Conservation (phyloP, 2,797 vertebrate species). For the Fistularia commersonii region DNA sequence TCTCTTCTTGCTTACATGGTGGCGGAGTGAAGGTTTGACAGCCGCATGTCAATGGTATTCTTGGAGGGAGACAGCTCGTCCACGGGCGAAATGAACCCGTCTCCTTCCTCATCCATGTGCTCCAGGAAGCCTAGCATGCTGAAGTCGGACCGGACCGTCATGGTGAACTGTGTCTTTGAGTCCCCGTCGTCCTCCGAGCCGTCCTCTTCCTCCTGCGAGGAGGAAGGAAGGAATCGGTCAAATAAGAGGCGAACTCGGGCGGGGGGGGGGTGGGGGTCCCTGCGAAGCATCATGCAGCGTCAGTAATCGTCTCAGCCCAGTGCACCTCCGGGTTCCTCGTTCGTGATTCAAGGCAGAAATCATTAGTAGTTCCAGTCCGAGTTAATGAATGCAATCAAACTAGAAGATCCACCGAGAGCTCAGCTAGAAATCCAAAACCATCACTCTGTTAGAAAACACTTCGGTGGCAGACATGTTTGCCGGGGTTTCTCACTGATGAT, state of each 20-base stretch:
- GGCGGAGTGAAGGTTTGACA: conserved; percentile 94
- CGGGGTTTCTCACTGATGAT: too few species aligned
- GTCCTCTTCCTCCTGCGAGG: conserved; percentile 86
- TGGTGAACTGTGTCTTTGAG: conserved; percentile 75
- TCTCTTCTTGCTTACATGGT: conserved; percentile 76
- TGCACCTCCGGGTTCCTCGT: conserved; percentile 2
- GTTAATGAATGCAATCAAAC: conserved; percentile 22
- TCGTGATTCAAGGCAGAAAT: conserved; percentile 13
- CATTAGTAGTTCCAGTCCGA: conserved; percentile 17
- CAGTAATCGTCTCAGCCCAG: conserved; percentile 35
- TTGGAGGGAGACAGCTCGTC: conserved; percentile 87
- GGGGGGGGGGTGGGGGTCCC: not conserved
- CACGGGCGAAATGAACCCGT: conserved; percentile 92
- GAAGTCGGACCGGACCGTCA: conserved; percentile 80
- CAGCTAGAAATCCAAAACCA: too few species aligned
- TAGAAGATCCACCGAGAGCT: not conserved
- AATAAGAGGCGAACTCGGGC: not conserved
- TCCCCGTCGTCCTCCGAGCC: conserved; percentile 87
- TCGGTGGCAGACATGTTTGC: too few species aligned
- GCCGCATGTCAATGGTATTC: conserved; percentile 83
- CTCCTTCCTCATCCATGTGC: conserved; percentile 87
- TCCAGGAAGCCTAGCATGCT: conserved; percentile 84
- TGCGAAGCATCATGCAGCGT: conserved; percentile 39
- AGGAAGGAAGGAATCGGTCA: not conserved
- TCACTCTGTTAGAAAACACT: too few species aligned